Percentiles rank a stretch among this genome's conserved stretches.
These are phyloP conservation scores for Caenorhabditis angaria DNA, from an alignment of 2,888 invertebrate species.

Conservation along the genomic window DNA sequence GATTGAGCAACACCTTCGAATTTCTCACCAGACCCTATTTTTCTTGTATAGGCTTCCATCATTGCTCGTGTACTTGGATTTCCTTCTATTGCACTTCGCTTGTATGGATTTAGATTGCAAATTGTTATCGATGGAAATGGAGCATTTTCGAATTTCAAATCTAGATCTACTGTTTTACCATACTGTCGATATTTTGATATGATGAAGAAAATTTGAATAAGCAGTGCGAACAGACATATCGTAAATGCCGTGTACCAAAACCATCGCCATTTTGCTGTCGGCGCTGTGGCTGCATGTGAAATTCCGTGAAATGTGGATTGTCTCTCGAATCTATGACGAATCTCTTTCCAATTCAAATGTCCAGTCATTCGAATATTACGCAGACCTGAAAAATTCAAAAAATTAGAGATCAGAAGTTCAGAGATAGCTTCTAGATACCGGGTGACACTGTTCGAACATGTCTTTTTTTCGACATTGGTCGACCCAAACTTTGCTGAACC, in stretches of 20 bases:
- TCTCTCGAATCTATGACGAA: conserved; percentile 54
- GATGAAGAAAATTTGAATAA: conserved; percentile 65
- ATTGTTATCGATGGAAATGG: conserved; percentile 71
- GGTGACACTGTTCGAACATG: neutral
- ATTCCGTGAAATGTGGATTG: conserved; percentile 67
- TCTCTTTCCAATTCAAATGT: conserved; percentile 57
- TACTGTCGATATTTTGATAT: conserved; percentile 63
- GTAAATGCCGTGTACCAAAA: conserved; percentile 68
- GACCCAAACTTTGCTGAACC: neutral
- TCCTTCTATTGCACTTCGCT: conserved; percentile 64
- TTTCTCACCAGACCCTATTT: conserved; percentile 59
- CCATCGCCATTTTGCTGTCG: conserved; percentile 54
- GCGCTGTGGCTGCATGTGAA: conserved; percentile 65
- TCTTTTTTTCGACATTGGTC: neutral
- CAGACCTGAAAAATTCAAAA: conserved; percentile 44
- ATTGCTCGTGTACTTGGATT: conserved; percentile 66
- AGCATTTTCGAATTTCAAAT: conserved; percentile 72
- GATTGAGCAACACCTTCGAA: conserved; percentile 63
- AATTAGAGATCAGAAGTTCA: neutral
- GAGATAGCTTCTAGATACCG: neutral
- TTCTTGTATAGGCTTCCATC: conserved; percentile 64
- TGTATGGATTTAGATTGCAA: conserved; percentile 72
- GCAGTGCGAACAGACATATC: conserved; percentile 56
- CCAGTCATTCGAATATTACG: conserved; percentile 54
- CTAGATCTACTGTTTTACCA: conserved; percentile 70